These are phyloP conservation scores for Sicus ferrugineus DNA, from an alignment of 2,888 invertebrate genomes.

Conservation along the genomic window DNA sequence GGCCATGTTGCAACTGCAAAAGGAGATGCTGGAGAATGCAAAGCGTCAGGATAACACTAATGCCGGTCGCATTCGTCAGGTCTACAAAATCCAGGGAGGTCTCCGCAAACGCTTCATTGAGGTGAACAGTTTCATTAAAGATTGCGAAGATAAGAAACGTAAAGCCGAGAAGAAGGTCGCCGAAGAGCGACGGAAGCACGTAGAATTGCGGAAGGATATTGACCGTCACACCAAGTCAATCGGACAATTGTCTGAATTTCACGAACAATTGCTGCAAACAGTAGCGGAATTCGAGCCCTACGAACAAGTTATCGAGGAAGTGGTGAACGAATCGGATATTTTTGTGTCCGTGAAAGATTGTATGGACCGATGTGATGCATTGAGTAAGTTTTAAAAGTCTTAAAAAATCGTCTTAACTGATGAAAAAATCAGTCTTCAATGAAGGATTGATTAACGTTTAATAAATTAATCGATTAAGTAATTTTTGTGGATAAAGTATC, in stretches of 20 bases:
- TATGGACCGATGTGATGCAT: constrained; percentile 61
- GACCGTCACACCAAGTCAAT: constrained; percentile 48
- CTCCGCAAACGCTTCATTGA: constrained; percentile 59
- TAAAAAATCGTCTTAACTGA: too few species aligned
- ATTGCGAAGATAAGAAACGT: constrained; percentile 59
- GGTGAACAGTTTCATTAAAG: constrained; percentile 61
- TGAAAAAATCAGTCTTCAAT: too few species aligned
- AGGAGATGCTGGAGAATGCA: constrained; percentile 54
- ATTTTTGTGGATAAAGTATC: too few species aligned
- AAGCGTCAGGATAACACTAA: constrained; percentile 53
- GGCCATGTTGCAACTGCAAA: constrained; percentile 55
- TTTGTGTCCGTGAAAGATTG: constrained; percentile 60
- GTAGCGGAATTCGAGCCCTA: constrained; percentile 58
- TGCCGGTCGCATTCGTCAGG: constrained; percentile 52
- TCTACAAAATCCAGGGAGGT: constrained; percentile 53
- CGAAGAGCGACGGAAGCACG: constrained; percentile 53
- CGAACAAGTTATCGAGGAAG: constrained; percentile 58
- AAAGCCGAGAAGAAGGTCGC: constrained; percentile 54
- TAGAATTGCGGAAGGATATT: constrained; percentile 49
- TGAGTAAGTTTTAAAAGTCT: constrained; percentile 57
- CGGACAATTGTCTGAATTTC: constrained; percentile 50
- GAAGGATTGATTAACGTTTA: too few species aligned
- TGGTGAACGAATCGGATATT: constrained; percentile 54
- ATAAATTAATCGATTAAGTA: too few species aligned
- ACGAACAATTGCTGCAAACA: constrained; percentile 50